phyloP scores from a whole-genome alignment of 2,797 vertebrate species.

The Molossus molossus region DNA sequence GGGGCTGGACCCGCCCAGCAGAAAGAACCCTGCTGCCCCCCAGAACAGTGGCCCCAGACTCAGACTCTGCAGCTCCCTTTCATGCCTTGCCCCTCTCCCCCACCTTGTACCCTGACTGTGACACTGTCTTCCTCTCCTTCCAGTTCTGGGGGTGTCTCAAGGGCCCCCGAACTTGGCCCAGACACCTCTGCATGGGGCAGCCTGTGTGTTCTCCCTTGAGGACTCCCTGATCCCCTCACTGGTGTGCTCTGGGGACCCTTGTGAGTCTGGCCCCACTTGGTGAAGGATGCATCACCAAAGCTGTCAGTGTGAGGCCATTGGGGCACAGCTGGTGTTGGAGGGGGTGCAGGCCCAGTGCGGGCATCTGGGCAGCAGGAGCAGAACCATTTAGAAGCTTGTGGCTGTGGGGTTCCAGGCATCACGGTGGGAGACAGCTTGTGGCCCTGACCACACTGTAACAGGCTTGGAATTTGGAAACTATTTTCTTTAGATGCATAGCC shows the following conservation, averaged over 20 bases:
- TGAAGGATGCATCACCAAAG: background rate
- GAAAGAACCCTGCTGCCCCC: background rate
- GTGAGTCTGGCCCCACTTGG: background rate
- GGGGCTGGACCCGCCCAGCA: too few species aligned
- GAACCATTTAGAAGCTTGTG: background rate
- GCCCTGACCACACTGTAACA: rapidly evolving
- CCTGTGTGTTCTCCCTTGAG: background rate
- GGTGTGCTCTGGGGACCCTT: background rate
- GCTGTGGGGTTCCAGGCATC: rapidly evolving
- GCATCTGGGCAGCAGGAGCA: background rate
- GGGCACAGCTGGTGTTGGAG: background rate
- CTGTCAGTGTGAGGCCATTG: background rate
- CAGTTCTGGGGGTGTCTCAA: background rate
- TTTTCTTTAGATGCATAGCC: background rate
- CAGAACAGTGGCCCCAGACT: too few species aligned
- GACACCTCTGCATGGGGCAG: background rate
- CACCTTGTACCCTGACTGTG: background rate
- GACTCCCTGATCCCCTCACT: background rate
- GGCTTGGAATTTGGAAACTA: background rate
- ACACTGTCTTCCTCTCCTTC: background rate
- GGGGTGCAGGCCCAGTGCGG: background rate
- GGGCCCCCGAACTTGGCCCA: background rate
- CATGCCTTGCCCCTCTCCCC: background rate
- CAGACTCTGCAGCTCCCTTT: background rate
- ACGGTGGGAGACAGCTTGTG: background rate